These are phyloP conservation scores for Cerastis rubricosa DNA, from an alignment of 2,888 invertebrate genomes.

Conservation along the genomic window DNA sequence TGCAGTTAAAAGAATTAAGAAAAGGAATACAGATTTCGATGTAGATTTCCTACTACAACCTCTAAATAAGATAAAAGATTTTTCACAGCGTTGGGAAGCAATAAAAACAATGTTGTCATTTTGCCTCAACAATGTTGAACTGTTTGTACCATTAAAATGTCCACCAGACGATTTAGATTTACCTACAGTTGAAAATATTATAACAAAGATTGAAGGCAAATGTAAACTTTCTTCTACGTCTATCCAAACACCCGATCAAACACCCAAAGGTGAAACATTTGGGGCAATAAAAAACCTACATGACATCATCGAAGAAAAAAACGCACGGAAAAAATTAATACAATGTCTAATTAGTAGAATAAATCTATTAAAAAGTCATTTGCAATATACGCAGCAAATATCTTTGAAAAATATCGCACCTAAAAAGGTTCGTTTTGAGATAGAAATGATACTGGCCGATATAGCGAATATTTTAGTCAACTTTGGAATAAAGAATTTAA, in stretches of 20 bases:
- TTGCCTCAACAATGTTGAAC: not conserved
- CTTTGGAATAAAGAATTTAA: not conserved
- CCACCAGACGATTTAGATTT: not conserved
- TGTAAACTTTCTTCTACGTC: too few species aligned
- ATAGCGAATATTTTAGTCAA: constrained; percentile 29
- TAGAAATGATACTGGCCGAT: constrained; percentile 48
- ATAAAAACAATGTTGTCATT: constrained; percentile 15
- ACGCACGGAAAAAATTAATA: constrained; percentile 14
- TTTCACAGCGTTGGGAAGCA: constrained; percentile 7
- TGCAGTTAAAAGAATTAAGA: not conserved
- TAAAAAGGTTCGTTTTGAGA: constrained; percentile 21
- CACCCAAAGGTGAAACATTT: too few species aligned
- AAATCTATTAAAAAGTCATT: not conserved
- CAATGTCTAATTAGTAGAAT: constrained; percentile 20
- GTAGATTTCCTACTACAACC: not conserved
- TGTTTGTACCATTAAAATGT: constrained; percentile 2
- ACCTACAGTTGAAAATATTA: not conserved
- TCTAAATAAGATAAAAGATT: not conserved
- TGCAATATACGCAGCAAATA: constrained; percentile 4
- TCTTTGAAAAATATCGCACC: too few species aligned
- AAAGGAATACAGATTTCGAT: not conserved
- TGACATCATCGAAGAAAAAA: not conserved
- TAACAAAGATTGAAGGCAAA: not conserved
- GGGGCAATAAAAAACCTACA: too few species aligned
- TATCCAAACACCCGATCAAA: too few species aligned